Evolutionary conservation across 2,888 invertebrate genomes (phyloP), one percentile per base, ranked within the genome.

Genomic region (Timandra comae): DNA sequence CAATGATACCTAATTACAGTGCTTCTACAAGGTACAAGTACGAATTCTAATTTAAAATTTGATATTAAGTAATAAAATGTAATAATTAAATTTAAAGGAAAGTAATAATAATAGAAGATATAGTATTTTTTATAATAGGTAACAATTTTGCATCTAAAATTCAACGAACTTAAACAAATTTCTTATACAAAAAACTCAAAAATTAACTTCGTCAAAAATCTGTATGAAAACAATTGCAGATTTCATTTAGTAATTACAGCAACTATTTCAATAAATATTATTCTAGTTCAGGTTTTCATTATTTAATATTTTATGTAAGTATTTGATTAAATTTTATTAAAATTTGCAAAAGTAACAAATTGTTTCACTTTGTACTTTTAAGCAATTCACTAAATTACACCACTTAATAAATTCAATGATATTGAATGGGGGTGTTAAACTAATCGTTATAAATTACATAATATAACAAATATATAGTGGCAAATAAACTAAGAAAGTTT

Each of bases 271-370:
- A n/a, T 81, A 73, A 68, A 79, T 55, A 72, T 79, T 73, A 76
- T 64, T n/a, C 78, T 82, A 81, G 66, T 52, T 70, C 63, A 63
- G 61, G 63, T 68, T 66, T 28, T 33, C 28, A 33, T 30, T 37
- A 70, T 48, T 62, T 70, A 77, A 72, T 63, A 77, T 79, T 80
- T 9, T 24, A 9, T 9, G 8, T 24, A 24, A 10, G 79, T 80
- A 81, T 78, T 78, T 69, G 66, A 63, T 75, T 82, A 76, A 77
- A 52, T 84, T 40, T 82, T 24, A 89, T 89, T n/a, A 89, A 89
- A 90, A 89, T 89, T 89, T 90, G 88, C 88, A 89, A 89, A 90
- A 89, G 88, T 89, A 90, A 89, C 88, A 88, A 88, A 89, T 88
- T 78, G 88, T 85, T 81, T 84, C 73, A 49, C 19, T 86, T 90